Evolutionary conservation across 2,797 vertebrate genomes (phyloP), one percentile per base, ranked within the genome.

Genomic region (Rhabdophis nuchalis): DNA sequence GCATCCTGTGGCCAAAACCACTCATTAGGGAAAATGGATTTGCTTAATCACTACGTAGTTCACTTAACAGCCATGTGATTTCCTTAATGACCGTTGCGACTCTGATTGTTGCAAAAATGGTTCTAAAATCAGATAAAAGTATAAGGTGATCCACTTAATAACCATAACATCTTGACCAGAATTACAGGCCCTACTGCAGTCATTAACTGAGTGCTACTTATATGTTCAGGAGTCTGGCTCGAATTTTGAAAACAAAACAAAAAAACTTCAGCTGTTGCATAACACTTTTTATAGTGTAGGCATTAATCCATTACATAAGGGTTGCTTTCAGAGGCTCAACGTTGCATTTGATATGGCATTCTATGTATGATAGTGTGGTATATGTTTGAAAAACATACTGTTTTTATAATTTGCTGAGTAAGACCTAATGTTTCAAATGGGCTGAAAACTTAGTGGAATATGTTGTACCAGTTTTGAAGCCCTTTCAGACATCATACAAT

Each of bases 221-320:
- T 72, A 72, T 72, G 32, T 77, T 20, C 32, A 72, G 16, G 32
- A 41, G 32, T 77, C 16, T 20, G 32, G 18, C 68, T 77, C 32
- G 41, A 10, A 77, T 3, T 36, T 20, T 36, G 16, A 77, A 77
- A 77, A 41, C 16, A 72, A 36, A 72, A 41, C 68, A 20, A 72
- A 72, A 36, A 23, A 16, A 16, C 46, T 53, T 36, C 60, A 89
- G 87, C 56, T 32, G 82, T 92, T 92, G 32, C 93, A 14, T 25
- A 92, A n/a, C 41, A 0, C 4, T 94, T 5, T 77, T 89, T 88
- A 16, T 95, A 0, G 1, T 85, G 94, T 82, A 94, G 94, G 14
- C 41, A 91, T 0, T 87, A 93, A 64, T 54, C 23, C 53, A 91
- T 92, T 90, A 36, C 58, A 88, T 61, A 14, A 0, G 92, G 46